Evolutionary conservation across 2,113 vertebrate genomes (phyloP), one percentile per base, ranked within the genome.

Genomic region (Neotoma lepida): DNA sequence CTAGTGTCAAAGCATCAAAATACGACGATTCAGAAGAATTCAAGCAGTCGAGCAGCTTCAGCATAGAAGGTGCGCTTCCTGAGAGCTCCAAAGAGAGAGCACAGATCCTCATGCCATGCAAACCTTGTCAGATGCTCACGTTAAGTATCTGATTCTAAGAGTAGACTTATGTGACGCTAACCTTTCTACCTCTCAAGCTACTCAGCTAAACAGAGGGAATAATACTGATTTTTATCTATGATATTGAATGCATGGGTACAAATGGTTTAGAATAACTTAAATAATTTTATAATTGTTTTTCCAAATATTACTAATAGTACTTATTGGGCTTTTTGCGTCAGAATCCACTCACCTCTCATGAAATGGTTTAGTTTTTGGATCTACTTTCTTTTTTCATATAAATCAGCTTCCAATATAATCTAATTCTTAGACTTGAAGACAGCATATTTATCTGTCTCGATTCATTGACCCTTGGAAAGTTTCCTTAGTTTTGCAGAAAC

Each of bases 11-110:
- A 97, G 98, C 98, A 80, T 98, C 98, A 94, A 99, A 99, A 97
- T 99, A 99, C 0, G 98, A 99, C 96, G 98, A 98, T 94, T 98
- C 99, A 0, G 98, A 99, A 97, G 97, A 98, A 97, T 99, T 99
- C 98, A 99, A 99, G 97, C 96, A 89, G 88, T 98, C 98, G 97
- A 99, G 99, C 97, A 99, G 99, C 97, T 99, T 99, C 98, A 98
- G 96, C 56, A 98, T 99, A 91, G 99, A 99, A 98, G 99, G 99
- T 99, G 97, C 98, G 98, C 95, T 93, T 90, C 93, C 26, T 14
- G 17, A 76, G 54, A 63, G 88, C 7, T 7, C 4, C 18, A 76
- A 90, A 90, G 61, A 49, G 9, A 77, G 41, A 90, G 63, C 33
- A 85, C 35, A 77, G 4, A 24, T 30, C 64, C 46, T 64, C 91